Base-by-base conservation (phyloP, 1,140 invertebrate genomes). In the Drosophila ficusphila region DNA sequence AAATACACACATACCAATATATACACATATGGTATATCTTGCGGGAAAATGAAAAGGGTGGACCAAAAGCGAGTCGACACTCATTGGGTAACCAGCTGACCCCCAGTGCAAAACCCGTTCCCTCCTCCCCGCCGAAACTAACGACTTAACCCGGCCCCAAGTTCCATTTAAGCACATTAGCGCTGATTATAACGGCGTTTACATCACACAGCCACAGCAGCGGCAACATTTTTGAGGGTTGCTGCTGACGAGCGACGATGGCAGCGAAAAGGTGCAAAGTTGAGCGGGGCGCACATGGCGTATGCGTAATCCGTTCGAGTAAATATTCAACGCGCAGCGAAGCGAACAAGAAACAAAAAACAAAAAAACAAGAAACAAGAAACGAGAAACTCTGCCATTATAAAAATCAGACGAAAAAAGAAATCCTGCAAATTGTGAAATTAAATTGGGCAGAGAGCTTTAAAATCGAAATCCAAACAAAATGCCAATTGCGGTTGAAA, bases 111-210 rank as follows among this genome's bases (percentile, higher is more conserved):
- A 21, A 9, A 23, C 7, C n/a, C 49, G 6, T 14, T 9, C n/a
- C 47, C 14, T 29, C 19, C n/a, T n/a, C n/a, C n/a, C n/a, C n/a
- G n/a, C n/a, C n/a, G 25, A 29, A 25, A 9, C 21, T 21, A 23
- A 18, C 9, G 25, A 44, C 21, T 25, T 31, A 47, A 19, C 41
- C 38, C 21, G 4, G 4, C 29, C 27, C 34, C 25, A 18, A 12
- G 58, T 41, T 27, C 53, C 44, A 65, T 76, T 86, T 85, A 85
- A 85, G 81, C 79, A 81, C 79, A 85, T 85, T 85, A 85, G 77
- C 72, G 81, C 57, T 81, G 72, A 85, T 86, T 85, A 85, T 85
- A 85, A 85, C 41, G 67, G 72, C 72, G 86, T 85, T 86, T 85
- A 76, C 81, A 86, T 81, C 71, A 86, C 81, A 85, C 72, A 46